Conservation (phyloP, 2,888 invertebrate genomes). For the Megastigmus dorsalis region DNA sequence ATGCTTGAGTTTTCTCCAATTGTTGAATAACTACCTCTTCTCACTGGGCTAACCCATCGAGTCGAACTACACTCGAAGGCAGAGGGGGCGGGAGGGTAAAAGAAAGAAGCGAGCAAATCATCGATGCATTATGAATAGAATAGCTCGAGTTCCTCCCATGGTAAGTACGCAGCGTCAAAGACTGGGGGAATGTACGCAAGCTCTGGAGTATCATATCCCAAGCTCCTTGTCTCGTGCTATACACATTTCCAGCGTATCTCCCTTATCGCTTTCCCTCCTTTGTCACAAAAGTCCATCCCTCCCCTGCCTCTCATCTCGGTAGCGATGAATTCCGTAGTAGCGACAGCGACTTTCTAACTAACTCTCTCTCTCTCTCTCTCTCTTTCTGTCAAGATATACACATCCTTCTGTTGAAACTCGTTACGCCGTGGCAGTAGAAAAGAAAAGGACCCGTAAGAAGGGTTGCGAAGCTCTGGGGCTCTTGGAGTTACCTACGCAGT, state of each 20-base stretch:
- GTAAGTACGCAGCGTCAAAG: no score
- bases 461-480: neutral
- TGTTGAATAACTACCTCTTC: no score
- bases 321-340: no score
- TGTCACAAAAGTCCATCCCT: neutral
- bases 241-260: neutral
- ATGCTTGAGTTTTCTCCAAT: no score
- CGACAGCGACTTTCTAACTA: no score
- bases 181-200: no score
- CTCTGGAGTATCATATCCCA: no score
- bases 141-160: neutral
- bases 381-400: no score
- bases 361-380: neutral
- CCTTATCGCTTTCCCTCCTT: neutral
- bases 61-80: neutral
- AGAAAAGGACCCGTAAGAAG: neutral
- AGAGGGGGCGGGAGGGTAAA: neutral
- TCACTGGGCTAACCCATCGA: neutral
- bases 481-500: no score
- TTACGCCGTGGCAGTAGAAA: no score
- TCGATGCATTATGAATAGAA: constrained; percentile 10
- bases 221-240: neutral
- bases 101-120: neutral
- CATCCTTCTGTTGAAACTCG: neutral
- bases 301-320: neutral